phyloP scores from a whole-genome alignment of 2,888 invertebrate species.

The Diloba caeruleocephala region DNA sequence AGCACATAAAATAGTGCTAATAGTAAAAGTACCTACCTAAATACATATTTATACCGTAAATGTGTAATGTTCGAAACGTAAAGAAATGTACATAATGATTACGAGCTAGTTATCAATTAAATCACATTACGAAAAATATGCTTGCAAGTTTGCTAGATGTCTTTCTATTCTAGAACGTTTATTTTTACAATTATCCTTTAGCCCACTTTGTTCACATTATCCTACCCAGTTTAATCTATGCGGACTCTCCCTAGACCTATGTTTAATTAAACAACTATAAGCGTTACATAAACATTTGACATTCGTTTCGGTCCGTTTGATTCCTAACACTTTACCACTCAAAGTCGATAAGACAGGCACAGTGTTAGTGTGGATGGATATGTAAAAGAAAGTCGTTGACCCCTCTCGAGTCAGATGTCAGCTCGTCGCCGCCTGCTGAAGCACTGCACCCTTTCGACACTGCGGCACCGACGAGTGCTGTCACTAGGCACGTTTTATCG shows the following conservation, averaged over 20 bases:
- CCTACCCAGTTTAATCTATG: no score
- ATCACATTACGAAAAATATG: no score
- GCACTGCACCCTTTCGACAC: slow-evolving; percentile 86
- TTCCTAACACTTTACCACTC: slow-evolving; percentile 43
- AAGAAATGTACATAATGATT: no score
- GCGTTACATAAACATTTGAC: slow-evolving; percentile 31
- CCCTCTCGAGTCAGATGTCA: slow-evolving; percentile 81
- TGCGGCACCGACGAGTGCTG: slow-evolving; percentile 78
- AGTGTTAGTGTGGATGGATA: slow-evolving; percentile 60
- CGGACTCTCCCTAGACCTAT: slow-evolving; percentile 5
- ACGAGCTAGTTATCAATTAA: no score
- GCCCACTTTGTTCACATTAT: no score
- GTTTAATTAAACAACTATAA: slow-evolving; percentile 10
- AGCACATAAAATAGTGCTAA: no score
- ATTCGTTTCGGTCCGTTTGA: slow-evolving; percentile 31
- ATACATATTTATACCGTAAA: no score
- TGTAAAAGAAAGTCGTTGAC: slow-evolving; percentile 73
- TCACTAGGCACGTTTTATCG: slow-evolving; percentile 46
- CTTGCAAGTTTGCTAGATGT: no score
- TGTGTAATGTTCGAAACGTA: no score
- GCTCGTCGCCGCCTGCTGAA: slow-evolving; percentile 74
- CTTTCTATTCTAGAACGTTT: no score
- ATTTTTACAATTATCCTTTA: no score
- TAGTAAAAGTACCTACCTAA: no score
- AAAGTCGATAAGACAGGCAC: slow-evolving; percentile 54